Conservation (phyloP, 2,797 vertebrate genomes). For the Darevskia nairensis region DNA sequence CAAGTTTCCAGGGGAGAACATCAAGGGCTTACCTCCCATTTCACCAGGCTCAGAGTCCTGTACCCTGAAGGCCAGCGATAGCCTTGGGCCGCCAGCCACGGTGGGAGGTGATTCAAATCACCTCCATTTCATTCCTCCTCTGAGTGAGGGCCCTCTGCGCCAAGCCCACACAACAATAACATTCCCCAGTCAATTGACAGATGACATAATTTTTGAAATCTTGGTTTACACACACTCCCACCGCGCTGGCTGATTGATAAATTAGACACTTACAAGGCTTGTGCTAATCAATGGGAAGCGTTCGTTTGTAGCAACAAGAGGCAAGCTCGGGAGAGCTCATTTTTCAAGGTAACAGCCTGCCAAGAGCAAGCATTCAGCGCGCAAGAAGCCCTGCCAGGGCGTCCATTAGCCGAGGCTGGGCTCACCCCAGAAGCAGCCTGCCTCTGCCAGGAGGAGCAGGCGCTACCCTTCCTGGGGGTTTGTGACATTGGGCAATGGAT, state of each 20-base stretch:
- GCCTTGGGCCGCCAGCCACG: not conserved
- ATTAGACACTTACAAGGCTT: conserved; percentile 71
- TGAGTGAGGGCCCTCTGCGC: not conserved
- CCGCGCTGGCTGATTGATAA: conserved; percentile 71
- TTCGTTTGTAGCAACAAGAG: conserved; percentile 74
- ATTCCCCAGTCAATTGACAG: conserved; percentile 60
- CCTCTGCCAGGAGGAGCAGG: not conserved
- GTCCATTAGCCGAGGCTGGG: conserved; percentile 51
- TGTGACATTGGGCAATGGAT: no score
- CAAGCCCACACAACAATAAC: conserved; percentile 30
- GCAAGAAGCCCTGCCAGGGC: conserved; percentile 46
- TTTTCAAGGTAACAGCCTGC: conserved; percentile 76
- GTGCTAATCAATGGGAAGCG: conserved; percentile 77
- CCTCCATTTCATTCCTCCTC: not conserved
- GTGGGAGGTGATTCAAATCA: not conserved
- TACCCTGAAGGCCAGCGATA: not conserved
- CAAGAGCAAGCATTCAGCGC: conserved; percentile 56
- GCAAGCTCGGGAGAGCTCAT: conserved; percentile 67
- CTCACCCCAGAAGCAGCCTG: conserved; percentile 27
- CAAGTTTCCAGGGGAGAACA: not conserved
- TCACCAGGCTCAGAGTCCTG: not conserved
- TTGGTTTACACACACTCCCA: conserved; percentile 62
- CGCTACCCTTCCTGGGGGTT: not conserved
- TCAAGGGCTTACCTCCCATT: not conserved
- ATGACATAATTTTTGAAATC: conserved; percentile 73